phyloP scores from a whole-genome alignment of 1,140 invertebrate genomes.

The Protaetia brevitarsis region DNA sequence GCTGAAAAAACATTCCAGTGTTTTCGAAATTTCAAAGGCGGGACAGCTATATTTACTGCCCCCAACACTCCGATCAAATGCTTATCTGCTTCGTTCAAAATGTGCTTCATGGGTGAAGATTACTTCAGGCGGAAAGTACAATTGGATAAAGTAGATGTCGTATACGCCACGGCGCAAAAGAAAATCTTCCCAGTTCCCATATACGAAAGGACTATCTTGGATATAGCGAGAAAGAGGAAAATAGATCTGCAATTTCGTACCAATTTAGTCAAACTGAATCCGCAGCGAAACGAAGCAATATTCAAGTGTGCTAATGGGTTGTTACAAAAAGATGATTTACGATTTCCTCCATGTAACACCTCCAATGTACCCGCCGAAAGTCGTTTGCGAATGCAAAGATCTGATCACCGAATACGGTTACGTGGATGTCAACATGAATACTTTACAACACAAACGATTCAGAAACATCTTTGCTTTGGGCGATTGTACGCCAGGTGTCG shows the following conservation, averaged over 20 bases:
- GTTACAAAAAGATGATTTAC: background rate
- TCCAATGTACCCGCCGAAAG: constrained; percentile 76
- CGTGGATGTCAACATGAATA: constrained; percentile 73
- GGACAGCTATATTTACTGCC: constrained; percentile 39
- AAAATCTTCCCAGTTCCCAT: background rate
- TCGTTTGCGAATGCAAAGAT: constrained; percentile 56
- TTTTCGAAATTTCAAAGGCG: background rate
- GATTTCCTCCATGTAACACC: constrained; percentile 82
- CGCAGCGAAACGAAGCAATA: background rate
- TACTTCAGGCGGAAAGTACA: background rate
- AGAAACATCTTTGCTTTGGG: constrained; percentile 91
- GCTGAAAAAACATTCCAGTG: background rate
- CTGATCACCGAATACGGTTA: constrained; percentile 71
- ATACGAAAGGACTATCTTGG: background rate
- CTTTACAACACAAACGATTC: constrained; percentile 78
- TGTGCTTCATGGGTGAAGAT: constrained; percentile 3
- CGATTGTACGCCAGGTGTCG: constrained; percentile 87
- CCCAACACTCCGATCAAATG: background rate
- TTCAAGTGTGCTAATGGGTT: background rate
- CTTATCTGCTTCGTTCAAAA: constrained; percentile 60
- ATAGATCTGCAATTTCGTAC: background rate
- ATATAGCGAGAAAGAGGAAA: background rate
- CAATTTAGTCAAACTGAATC: background rate
- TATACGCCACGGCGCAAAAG: background rate
- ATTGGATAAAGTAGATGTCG: background rate